Percentiles rank a stretch among this genome's conserved stretches.
These are phyloP conservation scores for Pelecanoides urinatrix DNA, from an alignment of 2,113 vertebrate genomes.

Conservation along the genomic window DNA sequence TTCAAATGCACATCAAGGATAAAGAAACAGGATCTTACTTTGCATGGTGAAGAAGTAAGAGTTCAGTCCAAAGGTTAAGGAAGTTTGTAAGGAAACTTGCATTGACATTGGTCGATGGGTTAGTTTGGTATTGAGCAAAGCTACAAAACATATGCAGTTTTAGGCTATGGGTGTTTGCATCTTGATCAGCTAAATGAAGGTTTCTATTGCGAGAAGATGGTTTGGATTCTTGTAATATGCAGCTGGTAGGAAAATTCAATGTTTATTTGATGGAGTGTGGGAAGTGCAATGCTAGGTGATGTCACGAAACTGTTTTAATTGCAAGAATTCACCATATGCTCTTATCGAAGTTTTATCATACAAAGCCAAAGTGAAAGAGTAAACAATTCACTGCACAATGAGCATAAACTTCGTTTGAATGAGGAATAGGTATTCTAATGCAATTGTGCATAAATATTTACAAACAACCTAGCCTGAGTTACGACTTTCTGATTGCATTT, in stretches of 20 bases:
- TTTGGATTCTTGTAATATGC: not conserved
- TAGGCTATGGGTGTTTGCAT: not conserved
- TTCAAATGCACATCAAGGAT: not conserved
- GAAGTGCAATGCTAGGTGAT: not conserved
- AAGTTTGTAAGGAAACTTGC: not conserved
- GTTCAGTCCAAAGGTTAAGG: not conserved
- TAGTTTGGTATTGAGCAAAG: not conserved
- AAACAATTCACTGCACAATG: accelerated
- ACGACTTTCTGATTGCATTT: not conserved
- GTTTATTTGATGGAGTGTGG: not conserved
- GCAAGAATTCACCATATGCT: not conserved
- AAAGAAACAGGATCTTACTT: not conserved
- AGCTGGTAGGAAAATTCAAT: not conserved
- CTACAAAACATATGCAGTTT: accelerated
- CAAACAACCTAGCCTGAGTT: not conserved
- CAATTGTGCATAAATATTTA: not conserved
- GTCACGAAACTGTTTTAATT: not conserved
- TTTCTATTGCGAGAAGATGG: not conserved
- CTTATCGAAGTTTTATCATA: not conserved
- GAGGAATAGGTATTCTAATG: not conserved
- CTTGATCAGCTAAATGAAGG: not conserved
- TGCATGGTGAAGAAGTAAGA: not conserved
- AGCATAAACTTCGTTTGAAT: not conserved
- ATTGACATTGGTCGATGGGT: not conserved
- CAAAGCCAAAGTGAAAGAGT: not conserved